Conservation (phyloP, 2,888 invertebrate genomes). For the Biston betularia region DNA sequence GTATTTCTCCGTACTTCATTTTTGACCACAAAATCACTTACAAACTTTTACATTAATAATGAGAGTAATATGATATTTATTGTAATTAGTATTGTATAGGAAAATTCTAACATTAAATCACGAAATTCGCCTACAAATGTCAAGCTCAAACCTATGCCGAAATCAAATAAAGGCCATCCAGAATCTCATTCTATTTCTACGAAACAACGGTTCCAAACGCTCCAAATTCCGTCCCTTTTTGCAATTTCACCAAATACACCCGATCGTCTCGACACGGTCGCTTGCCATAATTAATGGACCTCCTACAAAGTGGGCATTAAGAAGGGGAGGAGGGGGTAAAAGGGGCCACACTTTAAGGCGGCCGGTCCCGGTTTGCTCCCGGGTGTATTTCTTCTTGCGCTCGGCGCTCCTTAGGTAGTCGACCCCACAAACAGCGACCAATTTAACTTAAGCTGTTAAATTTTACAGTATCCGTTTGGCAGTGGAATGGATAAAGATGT, state of each 20-base stretch:
- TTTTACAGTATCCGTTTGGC: slow-evolving; percentile 52
- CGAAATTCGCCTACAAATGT: slow-evolving; percentile 8
- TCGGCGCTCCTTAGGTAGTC: slow-evolving; percentile 76
- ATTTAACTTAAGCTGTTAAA: slow-evolving; percentile 62
- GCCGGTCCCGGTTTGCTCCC: slow-evolving; percentile 43
- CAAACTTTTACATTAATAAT: background rate
- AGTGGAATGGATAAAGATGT: slow-evolving; percentile 44
- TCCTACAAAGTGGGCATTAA: slow-evolving; percentile 80
- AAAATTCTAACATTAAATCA: background rate
- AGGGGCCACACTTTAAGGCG: slow-evolving; percentile 74
- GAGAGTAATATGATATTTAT: background rate
- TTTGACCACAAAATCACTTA: too few species aligned
- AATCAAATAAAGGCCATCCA: slow-evolving; percentile 26
- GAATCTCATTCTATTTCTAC: slow-evolving; percentile 34
- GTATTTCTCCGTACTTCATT: too few species aligned
- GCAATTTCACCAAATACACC: slow-evolving; percentile 45
- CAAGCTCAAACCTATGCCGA: slow-evolving; percentile 8
- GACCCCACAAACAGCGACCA: slow-evolving; percentile 59
- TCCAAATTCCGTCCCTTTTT: slow-evolving; percentile 46
- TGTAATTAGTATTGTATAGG: too few species aligned
- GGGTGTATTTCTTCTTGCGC: slow-evolving; percentile 78
- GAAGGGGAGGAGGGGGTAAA: slow-evolving; percentile 76
- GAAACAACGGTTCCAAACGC: slow-evolving; percentile 42
- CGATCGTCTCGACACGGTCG: slow-evolving; percentile 63
- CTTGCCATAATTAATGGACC: slow-evolving; percentile 78